Base-by-base conservation (phyloP, 2,113 vertebrate genomes). In the Cynocephalus volans region DNA sequence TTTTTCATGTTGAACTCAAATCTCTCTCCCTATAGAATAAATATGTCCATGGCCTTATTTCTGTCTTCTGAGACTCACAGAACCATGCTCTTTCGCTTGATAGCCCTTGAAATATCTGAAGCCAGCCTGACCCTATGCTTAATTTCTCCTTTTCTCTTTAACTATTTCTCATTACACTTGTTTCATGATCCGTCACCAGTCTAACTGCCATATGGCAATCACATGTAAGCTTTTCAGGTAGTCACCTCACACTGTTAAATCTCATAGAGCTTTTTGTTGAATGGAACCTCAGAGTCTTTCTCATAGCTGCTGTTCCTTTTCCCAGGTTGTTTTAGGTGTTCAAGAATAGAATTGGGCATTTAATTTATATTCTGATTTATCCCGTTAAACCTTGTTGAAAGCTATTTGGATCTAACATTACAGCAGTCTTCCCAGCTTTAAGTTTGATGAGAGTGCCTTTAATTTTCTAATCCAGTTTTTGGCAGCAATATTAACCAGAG, bases 401-500 rank as follows among this genome's bases (percentile, higher is more conserved):
- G 45, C 23, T 77, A 8, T 48, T 92, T 88, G 87, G 33, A 54
- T 93, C 52, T n/a, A 81, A 3, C 45, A 60, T 90, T 80, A 33
- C 75, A 86, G 73, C 36, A 81, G 19, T 80, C 41, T n/a, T 89
- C 17, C 89, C 12, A 60, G 33, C 11, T 80, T 93, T n/a, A 69
- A 80, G n/a, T 90, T 75, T 93, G 41, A 5, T 89, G 72, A 89
- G 48, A 48, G 24, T 89, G 45, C 65, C 8, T 79, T 92, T 70
- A 72, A 75, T 95, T 64, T 97, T 65, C 45, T 95, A 81, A 91
- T 50, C 2, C 26, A 91, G 33, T 86, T 85, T 70, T 77, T 67
- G 67, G 48, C 81, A 73, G 67, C 67, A 87, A 82, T 82, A 60
- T 58, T 58, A 92, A 73, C 52, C 14, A 58, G 41, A 77, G 15